Percentiles rank a stretch among this genome's conserved stretches.
These are phyloP conservation scores for Cheilosia scutellata DNA, from an alignment of 2,888 invertebrate species.

Conservation along the genomic window DNA sequence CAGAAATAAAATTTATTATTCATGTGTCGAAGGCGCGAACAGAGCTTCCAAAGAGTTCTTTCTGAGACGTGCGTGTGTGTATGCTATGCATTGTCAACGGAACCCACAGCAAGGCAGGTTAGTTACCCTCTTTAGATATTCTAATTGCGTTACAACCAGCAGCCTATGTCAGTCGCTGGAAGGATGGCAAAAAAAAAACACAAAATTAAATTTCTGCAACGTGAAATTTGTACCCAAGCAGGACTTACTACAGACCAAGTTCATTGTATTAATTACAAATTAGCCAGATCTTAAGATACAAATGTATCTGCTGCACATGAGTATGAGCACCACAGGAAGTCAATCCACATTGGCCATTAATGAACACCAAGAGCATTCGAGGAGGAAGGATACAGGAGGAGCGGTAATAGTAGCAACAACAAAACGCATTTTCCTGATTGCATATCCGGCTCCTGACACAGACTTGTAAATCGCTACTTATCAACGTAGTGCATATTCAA, in stretches of 20 bases:
- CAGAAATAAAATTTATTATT: slow-evolving; percentile 64
- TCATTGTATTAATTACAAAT: slow-evolving; percentile 47
- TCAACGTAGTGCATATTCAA: slow-evolving; percentile 19
- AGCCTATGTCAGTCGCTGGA: slow-evolving; percentile 27
- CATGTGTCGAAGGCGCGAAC: slow-evolving; percentile 57
- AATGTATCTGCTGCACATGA: slow-evolving; percentile 19
- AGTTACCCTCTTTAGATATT: slow-evolving; percentile 73
- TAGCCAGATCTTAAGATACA: slow-evolving; percentile 39
- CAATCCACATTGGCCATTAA: slow-evolving; percentile 20
- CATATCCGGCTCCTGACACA: slow-evolving; percentile 66
- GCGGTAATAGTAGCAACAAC: slow-evolving; percentile 5
- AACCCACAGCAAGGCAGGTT: slow-evolving; percentile 67
- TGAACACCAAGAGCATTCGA: neutral
- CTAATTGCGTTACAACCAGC: slow-evolving; percentile 44
- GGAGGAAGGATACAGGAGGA: neutral
- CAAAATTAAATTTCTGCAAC: slow-evolving; percentile 14
- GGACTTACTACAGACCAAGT: neutral
- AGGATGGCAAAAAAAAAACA: neutral
- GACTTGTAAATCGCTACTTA: slow-evolving; percentile 60
- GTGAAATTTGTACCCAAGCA: slow-evolving; percentile 24
- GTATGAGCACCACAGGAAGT: slow-evolving; percentile 34
- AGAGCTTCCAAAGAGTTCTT: slow-evolving; percentile 9
- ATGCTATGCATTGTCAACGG: slow-evolving; percentile 44
- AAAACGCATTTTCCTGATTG: slow-evolving; percentile 64
- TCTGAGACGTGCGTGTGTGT: slow-evolving; percentile 16